phyloP scores from a whole-genome alignment of 2,113 vertebrate genomes.

The Crotophaga sulcirostris region DNA sequence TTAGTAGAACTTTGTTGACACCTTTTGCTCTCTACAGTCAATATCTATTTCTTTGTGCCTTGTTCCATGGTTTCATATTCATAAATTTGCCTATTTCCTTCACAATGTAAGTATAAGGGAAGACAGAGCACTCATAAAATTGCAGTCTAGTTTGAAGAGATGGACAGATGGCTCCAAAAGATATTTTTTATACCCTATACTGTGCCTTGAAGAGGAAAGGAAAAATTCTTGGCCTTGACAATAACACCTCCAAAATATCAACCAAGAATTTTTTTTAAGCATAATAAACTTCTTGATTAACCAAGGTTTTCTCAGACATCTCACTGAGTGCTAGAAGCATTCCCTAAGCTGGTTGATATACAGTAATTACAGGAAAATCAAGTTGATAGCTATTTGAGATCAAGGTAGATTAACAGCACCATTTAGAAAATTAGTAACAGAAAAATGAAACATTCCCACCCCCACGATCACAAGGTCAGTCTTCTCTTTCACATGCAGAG shows the following conservation, averaged over 20 bases:
- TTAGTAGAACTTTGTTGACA: not conserved
- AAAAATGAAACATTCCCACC: not conserved
- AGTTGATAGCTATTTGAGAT: not conserved
- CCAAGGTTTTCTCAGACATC: not conserved
- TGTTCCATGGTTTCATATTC: not conserved
- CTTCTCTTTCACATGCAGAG: not conserved
- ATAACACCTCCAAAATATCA: not conserved
- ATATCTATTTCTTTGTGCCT: not conserved
- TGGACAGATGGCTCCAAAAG: not conserved
- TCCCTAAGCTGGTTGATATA: not conserved
- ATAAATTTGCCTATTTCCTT: not conserved
- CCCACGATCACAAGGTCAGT: not conserved
- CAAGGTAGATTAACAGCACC: not conserved
- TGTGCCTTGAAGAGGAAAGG: not conserved
- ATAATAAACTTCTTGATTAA: not conserved
- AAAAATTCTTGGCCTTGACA: not conserved
- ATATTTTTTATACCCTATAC: not conserved
- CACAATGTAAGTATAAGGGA: not conserved
- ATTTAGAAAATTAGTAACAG: not conserved
- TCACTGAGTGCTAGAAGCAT: not conserved
- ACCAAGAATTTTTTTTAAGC: not conserved
- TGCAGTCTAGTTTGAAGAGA: not conserved
- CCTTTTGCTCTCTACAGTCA: not conserved
- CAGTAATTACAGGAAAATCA: not conserved
- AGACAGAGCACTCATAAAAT: not conserved